Evolutionary conservation across 2,888 invertebrate species (phyloP), one percentile per base, ranked within the genome.

Genomic region (Thymelicus sylvestris): DNA sequence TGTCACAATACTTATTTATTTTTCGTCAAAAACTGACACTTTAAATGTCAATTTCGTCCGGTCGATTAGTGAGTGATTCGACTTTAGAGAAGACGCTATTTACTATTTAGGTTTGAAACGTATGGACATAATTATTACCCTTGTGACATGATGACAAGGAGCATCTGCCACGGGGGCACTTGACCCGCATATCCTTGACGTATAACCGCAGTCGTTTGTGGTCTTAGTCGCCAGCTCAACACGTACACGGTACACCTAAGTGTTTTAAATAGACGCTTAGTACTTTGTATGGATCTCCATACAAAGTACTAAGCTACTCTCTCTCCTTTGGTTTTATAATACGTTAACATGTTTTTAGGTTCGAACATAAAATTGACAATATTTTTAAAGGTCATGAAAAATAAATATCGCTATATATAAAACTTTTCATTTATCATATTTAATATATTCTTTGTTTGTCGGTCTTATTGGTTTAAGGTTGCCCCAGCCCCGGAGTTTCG

Each of bases 201-300:
- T 19, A 55, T 57, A 57, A 57, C 13, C 55, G 10, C 55, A 55
- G 55, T 55, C 55, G 31, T 57, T 57, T 57, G 57, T 57, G 57
- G 57, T 57, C 19, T 8, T 31, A 81, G 81, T 78, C 80, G 81
- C 75, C 75, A 78, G 79, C 80, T 78, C 74, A 31, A 52, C 47
- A 38, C 41, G 19, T 67, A 57, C 44, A 61, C 7, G 31, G 19
- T 67, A 57, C 44, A 61, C 7, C 47, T 38, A 55, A 24, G 31
- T 39, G 50, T 60, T 67, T 67, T n/a, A n/a, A n/a, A 61, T 67
- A 41, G 15, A 24, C 38, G 62, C 41, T 44, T 47, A 62, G 63
- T 60, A 62, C 64, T 66, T 67, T 66, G 52, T 62, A 41, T 55
- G 39, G 50, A n/a, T n/a, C n/a, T n/a, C n/a, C n/a, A n/a, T n/a